Evolutionary conservation across 2,888 invertebrate genomes (phyloP).

Genomic region (Drosophila colorata): DNA sequence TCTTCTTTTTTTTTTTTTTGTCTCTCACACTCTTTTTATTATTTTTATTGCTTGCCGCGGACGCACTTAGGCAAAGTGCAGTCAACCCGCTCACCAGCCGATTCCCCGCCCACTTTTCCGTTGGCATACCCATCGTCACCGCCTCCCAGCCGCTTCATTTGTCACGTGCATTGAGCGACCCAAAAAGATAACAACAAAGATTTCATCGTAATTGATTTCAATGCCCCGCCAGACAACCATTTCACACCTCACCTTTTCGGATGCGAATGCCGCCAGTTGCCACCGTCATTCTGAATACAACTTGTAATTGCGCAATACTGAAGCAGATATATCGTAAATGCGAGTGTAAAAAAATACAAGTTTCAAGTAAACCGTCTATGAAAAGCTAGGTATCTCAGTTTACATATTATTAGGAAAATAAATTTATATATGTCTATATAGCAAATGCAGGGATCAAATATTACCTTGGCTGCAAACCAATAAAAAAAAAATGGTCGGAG

Average conservation of each 20-base stretch:
- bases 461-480: too few relatives aligned
- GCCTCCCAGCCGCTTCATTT: conserved; percentile 44
- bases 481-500: too few relatives aligned
- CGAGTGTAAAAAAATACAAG: too few relatives aligned
- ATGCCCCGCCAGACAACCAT: conserved; percentile 24
- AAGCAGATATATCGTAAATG: background rate
- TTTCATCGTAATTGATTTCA: conserved; percentile 68
- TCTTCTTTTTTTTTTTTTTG: background rate
- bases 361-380: too few relatives aligned
- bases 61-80: conserved; percentile 68
- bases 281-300: conserved; percentile 29
- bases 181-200: conserved; percentile 63
- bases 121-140: conserved; percentile 21
- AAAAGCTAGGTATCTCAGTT: too few relatives aligned
- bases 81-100: conserved; percentile 45
- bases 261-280: conserved; percentile 35
- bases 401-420: too few relatives aligned
- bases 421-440: too few relatives aligned
- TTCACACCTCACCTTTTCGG: conserved; percentile 47
- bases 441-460: too few relatives aligned
- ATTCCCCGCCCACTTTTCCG: background rate
- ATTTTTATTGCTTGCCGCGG: conserved; percentile 61
- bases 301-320: conserved; percentile 9
- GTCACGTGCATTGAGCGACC: conserved; percentile 62
- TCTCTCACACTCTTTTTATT: conserved; percentile 41